Evolutionary conservation across 2,888 invertebrate genomes (phyloP).

Genomic region (Hylaea fasciaria): DNA sequence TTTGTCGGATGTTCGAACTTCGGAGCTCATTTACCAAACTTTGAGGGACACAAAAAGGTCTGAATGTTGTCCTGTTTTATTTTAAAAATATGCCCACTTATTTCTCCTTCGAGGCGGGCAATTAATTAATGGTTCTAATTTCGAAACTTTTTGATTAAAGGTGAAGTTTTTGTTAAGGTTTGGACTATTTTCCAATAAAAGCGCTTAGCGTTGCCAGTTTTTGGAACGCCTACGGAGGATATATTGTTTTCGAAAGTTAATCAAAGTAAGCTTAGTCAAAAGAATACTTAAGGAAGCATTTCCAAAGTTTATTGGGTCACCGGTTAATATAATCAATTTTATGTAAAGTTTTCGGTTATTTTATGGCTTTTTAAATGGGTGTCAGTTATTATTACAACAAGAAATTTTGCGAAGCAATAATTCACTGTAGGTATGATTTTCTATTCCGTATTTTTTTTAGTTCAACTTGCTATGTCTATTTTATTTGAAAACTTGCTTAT

Average conservation of each 20-base stretch:
- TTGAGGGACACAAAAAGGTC: constrained; percentile 30
- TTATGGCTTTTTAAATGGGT: constrained; percentile 35
- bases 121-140: constrained; percentile 37
- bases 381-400: constrained; percentile 20
- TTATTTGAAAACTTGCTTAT: neutral
- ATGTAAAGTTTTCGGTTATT: constrained; percentile 59
- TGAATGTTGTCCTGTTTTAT: constrained; percentile 32
- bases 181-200: constrained; percentile 28
- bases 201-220: constrained; percentile 19
- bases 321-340: constrained; percentile 68
- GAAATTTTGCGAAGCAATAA: neutral
- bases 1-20: constrained; percentile 28
- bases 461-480: neutral
- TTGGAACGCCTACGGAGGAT: constrained; percentile 27
- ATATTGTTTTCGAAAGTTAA: constrained; percentile 48
- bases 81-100: constrained; percentile 30
- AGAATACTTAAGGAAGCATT: constrained; percentile 54
- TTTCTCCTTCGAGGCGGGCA: constrained; percentile 23
- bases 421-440: neutral
- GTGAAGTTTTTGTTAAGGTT: constrained; percentile 15
- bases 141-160: constrained; percentile 33
- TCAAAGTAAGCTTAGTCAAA: constrained; percentile 56
- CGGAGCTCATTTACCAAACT: constrained; percentile 26
- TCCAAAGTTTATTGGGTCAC: constrained; percentile 49
- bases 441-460: too few relatives aligned